phyloP scores from a whole-genome alignment of 2,113 vertebrate species.

The Excalfactoria chinensis region DNA sequence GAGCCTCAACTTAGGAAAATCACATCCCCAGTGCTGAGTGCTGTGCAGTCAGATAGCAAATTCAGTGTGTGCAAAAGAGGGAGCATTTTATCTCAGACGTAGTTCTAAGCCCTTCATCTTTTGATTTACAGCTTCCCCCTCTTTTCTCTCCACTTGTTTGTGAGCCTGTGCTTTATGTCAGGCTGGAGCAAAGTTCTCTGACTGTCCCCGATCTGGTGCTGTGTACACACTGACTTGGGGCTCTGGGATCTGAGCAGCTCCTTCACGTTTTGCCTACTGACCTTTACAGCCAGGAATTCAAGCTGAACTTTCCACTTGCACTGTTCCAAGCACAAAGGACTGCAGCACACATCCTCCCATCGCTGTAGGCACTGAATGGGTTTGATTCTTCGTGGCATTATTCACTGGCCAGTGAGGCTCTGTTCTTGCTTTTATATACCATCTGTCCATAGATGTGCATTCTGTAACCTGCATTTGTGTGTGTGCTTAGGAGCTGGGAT shows the following conservation, averaged over 20 bases:
- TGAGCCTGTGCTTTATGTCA: neutral
- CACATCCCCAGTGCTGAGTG: neutral
- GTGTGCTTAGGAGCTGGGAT: neutral
- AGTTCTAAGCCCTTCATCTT: neutral
- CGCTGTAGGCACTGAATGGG: neutral
- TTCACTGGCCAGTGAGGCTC: neutral
- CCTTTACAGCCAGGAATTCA: conserved; percentile 30
- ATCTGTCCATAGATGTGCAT: neutral
- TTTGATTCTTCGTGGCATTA: neutral
- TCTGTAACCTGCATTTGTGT: neutral
- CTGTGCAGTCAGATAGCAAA: neutral
- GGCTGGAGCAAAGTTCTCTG: conserved; percentile 24
- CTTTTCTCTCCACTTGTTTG: neutral
- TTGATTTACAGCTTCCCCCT: neutral
- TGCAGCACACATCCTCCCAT: neutral
- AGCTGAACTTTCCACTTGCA: neutral
- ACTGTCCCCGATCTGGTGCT: neutral
- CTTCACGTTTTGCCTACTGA: neutral
- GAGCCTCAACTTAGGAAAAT: neutral
- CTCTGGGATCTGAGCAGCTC: neutral
- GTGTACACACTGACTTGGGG: neutral
- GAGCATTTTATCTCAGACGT: neutral
- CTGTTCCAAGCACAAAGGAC: neutral
- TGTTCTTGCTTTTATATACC: neutral
- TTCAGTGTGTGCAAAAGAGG: neutral